phyloP scores from a whole-genome alignment of 2,113 vertebrate species.

The Hystrix cristata region DNA sequence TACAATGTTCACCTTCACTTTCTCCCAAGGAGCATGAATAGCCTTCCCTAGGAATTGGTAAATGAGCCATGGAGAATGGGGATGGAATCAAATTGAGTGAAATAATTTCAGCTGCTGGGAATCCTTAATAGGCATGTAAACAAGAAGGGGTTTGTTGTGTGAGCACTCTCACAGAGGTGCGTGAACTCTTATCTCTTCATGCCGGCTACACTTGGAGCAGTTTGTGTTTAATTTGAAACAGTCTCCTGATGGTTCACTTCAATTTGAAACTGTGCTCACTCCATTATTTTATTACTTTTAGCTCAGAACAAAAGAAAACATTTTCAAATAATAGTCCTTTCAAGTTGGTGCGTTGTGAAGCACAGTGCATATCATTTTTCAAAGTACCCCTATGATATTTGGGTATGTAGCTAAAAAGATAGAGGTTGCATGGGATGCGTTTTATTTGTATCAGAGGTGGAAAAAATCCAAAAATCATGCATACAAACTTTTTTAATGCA shows the following conservation, averaged over 20 bases:
- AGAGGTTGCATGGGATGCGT: background rate
- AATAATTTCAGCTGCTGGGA: slow-evolving; percentile 85
- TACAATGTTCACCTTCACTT: slow-evolving; percentile 63
- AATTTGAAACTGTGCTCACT: slow-evolving; percentile 63
- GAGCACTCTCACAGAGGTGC: slow-evolving; percentile 72
- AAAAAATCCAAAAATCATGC: slow-evolving; percentile 58
- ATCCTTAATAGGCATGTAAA: slow-evolving; percentile 81
- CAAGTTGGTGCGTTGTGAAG: slow-evolving; percentile 2
- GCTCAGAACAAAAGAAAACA: slow-evolving; percentile 3
- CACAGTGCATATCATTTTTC: background rate
- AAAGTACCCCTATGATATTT: background rate
- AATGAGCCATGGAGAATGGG: slow-evolving; percentile 82
- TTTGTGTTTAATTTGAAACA: slow-evolving; percentile 80
- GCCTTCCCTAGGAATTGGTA: slow-evolving; percentile 72
- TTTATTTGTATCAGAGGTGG: slow-evolving; percentile 8
- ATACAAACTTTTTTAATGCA: slow-evolving; percentile 53
- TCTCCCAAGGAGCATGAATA: slow-evolving; percentile 74
- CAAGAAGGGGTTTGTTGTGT: slow-evolving; percentile 80
- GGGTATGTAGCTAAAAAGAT: background rate
- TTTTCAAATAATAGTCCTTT: slow-evolving; percentile 63
- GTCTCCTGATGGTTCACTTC: slow-evolving; percentile 67
- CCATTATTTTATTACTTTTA: slow-evolving; percentile 75
- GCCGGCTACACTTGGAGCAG: slow-evolving; percentile 41
- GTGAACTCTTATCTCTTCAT: slow-evolving; percentile 77
- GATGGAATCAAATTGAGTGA: slow-evolving; percentile 84